Evolutionary conservation across 2,113 vertebrate genomes (phyloP).

Genomic region (Gallinago media): DNA sequence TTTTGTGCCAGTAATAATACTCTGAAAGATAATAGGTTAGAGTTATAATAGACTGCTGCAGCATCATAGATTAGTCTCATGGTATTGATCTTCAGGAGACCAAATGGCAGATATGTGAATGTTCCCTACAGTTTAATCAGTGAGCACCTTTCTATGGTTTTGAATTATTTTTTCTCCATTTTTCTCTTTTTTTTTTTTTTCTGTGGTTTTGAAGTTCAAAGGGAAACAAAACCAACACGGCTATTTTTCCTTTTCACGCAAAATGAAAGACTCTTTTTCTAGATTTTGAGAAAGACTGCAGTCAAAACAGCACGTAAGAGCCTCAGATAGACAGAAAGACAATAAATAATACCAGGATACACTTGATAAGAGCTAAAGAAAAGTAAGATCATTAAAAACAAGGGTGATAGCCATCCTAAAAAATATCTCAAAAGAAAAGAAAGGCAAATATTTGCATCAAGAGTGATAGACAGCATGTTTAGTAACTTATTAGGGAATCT

Average conservation of each 20-base stretch:
- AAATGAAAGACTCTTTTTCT: slow-evolving; percentile 6
- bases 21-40: slow-evolving; percentile 11
- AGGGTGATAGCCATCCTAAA: not conserved
- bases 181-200: not conserved
- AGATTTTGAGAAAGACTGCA: not conserved
- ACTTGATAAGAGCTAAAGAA: not conserved
- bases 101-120: not conserved
- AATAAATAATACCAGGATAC: not conserved
- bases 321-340: not conserved
- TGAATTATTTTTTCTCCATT: not conserved
- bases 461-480: not conserved
- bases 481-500: not conserved
- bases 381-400: not conserved
- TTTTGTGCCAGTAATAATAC: slow-evolving; percentile 61
- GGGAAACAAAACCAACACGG: not conserved
- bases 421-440: not conserved
- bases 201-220: not conserved
- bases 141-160: not conserved
- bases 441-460: not conserved
- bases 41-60: slow-evolving; percentile 26
- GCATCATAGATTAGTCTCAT: slow-evolving; percentile 23
- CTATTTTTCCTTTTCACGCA: not conserved
- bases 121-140: slow-evolving; percentile 42
- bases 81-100: slow-evolving; percentile 48
- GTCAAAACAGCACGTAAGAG: not conserved